Evolutionary conservation across 2,888 invertebrate genomes (phyloP), one percentile per base, ranked within the genome.

Genomic region (Scaptomyza parva): DNA sequence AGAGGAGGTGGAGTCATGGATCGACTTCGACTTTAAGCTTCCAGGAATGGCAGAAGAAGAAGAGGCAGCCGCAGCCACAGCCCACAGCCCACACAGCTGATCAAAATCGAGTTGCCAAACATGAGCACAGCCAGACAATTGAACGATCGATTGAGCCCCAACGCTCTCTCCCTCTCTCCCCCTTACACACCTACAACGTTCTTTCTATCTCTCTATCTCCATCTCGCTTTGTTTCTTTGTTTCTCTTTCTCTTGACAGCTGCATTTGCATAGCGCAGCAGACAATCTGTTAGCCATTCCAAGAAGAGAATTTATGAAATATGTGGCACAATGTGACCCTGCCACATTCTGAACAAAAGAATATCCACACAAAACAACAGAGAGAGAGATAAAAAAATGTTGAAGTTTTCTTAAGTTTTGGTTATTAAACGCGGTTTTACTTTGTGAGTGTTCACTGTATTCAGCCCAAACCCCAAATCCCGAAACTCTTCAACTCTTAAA

Each of bases 291-390:
- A 53, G 61, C 62, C 43, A 57, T 75, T 75, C 70, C 70, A 54
- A 70, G 76, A 62, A 74, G 84, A 74, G 84, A 86, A 86, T 79
- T 86, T 83, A 67, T 86, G 64, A 73, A 83, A 83, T 76, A 77
- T 80, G 48, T 22, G 22, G 47, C 61, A 4, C 66, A 51, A 26
- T 57, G 53, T 78, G 75, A 75, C 75, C 77, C 44, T 9, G 60
- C 30, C 50, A 17, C 17, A 58, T n/a, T 6, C 35, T 12, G 14
- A 35, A 3, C 3, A 30, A 12, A 30, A 30, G 2, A 33, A n/a
- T n/a, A 33, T 7, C 8, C 1, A 26, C 26, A 6, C 11, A 17
- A 7, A 3, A 7, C 12, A 44, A 44, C 7, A 11, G 14, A 24
- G n/a, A 24, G 24, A 24, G 4, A 4, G 1, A 24, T 24, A 24